Evolutionary conservation across 2,888 invertebrate species (phyloP).

Genomic region (Alcis repandata): DNA sequence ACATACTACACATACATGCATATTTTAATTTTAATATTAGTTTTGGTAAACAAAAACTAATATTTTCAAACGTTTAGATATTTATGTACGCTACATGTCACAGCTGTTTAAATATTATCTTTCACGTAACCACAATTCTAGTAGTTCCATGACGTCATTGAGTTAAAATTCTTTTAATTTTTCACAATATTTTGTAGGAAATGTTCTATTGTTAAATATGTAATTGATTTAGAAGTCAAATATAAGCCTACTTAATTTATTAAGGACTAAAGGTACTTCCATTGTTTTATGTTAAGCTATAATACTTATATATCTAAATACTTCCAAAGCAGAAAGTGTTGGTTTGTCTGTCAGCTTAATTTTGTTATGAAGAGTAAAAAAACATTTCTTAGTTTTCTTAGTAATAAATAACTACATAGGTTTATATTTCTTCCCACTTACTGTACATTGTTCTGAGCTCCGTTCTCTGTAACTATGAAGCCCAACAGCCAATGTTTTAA

Average conservation of each 20-base stretch:
- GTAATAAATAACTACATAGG: too few relatives aligned
- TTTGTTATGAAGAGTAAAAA: too few relatives aligned
- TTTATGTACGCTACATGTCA: not conserved
- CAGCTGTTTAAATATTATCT: conserved; percentile 8
- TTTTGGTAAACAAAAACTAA: too few relatives aligned
- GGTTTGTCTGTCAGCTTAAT: not conserved
- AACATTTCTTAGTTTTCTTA: too few relatives aligned
- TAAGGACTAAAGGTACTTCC: not conserved
- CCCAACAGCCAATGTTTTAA: too few relatives aligned
- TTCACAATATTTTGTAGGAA: conserved; percentile 10
- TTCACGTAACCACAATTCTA: not conserved
- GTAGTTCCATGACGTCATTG: not conserved
- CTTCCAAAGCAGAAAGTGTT: not conserved
- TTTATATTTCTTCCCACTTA: too few relatives aligned
- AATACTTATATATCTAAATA: not conserved
- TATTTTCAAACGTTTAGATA: conserved; percentile 6
- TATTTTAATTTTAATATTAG: too few relatives aligned
- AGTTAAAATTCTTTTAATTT: not conserved
- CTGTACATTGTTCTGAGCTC: too few relatives aligned
- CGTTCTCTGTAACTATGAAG: too few relatives aligned
- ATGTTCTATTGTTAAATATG: not conserved
- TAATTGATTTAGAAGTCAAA: conserved; percentile 13
- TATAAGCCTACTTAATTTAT: conserved; percentile 4
- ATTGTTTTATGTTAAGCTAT: too few relatives aligned
- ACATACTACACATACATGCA: too few relatives aligned